Conservation (phyloP, 2,888 invertebrate species). For the Arctia plantaginis region DNA sequence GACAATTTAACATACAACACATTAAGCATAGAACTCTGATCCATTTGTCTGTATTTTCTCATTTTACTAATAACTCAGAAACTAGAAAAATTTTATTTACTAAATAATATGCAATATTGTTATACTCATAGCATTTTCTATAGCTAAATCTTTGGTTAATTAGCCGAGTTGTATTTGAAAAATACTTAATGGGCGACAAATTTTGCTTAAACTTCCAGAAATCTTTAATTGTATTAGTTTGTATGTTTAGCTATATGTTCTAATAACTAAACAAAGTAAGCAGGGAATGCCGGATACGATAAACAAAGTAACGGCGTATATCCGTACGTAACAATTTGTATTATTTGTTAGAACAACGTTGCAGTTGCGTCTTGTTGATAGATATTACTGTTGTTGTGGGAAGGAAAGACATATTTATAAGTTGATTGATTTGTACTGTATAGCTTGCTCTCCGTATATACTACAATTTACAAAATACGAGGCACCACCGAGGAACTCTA, state of each 20-base stretch:
- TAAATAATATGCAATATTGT: neutral
- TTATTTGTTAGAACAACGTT: constrained; percentile 17
- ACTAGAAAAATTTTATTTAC: neutral
- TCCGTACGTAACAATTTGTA: constrained; percentile 29
- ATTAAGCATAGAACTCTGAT: neutral
- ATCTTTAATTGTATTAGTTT: neutral
- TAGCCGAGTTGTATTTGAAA: neutral
- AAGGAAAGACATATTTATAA: constrained; percentile 14
- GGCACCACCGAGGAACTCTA: no score
- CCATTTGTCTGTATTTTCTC: neutral
- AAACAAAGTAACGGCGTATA: constrained; percentile 41
- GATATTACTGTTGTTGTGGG: constrained; percentile 31
- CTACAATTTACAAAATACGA: no score
- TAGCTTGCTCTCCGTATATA: neutral
- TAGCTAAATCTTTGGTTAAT: neutral
- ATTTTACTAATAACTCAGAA: neutral
- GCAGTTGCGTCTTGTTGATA: constrained; percentile 17
- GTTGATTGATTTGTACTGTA: constrained; percentile 10
- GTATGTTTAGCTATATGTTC: constrained; percentile 1
- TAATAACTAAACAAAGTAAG: neutral
- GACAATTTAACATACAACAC: neutral
- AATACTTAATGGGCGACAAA: neutral
- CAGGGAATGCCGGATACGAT: constrained; percentile 34
- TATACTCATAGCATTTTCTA: neutral
- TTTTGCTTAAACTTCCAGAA: neutral